phyloP scores from a whole-genome alignment of 2,113 vertebrate species.

The Rhabdornis inornatus region DNA sequence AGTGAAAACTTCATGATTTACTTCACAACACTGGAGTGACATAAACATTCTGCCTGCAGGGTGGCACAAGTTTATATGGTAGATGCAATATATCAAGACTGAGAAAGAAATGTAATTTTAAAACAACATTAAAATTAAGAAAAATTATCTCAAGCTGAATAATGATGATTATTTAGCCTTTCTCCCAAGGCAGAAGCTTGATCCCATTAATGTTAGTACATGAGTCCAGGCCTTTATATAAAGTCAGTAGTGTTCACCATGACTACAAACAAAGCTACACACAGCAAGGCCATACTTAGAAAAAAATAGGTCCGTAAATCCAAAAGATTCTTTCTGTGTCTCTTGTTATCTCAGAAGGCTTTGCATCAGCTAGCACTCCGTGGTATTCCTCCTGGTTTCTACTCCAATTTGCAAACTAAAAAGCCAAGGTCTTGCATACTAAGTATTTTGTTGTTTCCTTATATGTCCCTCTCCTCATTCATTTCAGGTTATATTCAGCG shows the following conservation, averaged over 20 bases:
- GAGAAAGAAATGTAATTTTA: background rate
- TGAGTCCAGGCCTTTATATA: background rate
- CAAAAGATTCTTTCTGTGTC: background rate
- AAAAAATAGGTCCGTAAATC: background rate
- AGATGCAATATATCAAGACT: background rate
- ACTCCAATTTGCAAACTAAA: background rate
- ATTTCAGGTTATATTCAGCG: background rate
- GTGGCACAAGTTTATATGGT: background rate
- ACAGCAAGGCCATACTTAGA: background rate
- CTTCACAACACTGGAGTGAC: background rate
- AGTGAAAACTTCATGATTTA: background rate
- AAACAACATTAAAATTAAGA: background rate
- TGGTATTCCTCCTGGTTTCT: background rate
- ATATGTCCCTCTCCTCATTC: background rate
- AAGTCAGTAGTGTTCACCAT: background rate
- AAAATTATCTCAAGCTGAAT: background rate
- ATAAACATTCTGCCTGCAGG: background rate
- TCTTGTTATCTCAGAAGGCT: background rate
- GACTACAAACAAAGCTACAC: background rate
- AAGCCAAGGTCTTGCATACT: background rate
- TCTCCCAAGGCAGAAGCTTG: background rate
- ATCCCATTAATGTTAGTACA: background rate
- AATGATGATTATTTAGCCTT: background rate
- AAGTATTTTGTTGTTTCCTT: background rate
- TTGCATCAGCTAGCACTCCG: background rate